Conservation (phyloP, 2,113 vertebrate species). For the Taxidea taxus region DNA sequence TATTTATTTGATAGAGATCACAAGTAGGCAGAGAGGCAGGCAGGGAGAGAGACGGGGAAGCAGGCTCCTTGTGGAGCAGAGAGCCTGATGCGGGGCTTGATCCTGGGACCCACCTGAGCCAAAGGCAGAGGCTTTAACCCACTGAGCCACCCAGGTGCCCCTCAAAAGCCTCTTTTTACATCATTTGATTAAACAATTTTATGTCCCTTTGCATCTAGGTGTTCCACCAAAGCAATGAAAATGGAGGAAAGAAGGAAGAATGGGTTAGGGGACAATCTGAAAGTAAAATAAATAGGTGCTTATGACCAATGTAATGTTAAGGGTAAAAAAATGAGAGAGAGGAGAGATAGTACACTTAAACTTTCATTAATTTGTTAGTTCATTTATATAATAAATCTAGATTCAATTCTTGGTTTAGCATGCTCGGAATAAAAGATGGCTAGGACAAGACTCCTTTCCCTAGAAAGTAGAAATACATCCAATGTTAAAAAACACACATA, state of each 20-base stretch:
- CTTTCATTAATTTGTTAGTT: background rate
- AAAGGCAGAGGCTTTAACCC: too few relatives aligned
- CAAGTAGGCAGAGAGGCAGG: too few relatives aligned
- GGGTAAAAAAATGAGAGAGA: background rate
- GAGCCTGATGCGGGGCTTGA: too few relatives aligned
- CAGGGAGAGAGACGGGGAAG: too few relatives aligned
- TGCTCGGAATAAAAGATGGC: constrained; percentile 13
- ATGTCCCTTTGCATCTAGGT: background rate
- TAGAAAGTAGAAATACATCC: constrained; percentile 50
- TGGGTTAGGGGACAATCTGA: constrained; percentile 19
- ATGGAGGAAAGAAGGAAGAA: background rate
- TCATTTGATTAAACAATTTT: background rate
- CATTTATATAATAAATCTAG: constrained; percentile 33
- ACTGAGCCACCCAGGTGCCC: too few relatives aligned
- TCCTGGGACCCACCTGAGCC: too few relatives aligned
- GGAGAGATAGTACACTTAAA: background rate
- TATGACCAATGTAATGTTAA: background rate
- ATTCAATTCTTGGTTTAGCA: constrained; percentile 52
- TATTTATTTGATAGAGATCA: too few relatives aligned
- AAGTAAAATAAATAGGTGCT: constrained; percentile 30
- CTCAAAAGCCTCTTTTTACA: background rate
- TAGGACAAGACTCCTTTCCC: background rate
- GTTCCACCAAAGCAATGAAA: background rate
- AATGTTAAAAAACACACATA: background rate
- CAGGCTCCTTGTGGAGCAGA: too few relatives aligned